A percentile compares a stretch with the other conserved stretches of the same genome.
Conservation (phyloP, 2,113 vertebrate species). For the Hippolais icterina region DNA sequence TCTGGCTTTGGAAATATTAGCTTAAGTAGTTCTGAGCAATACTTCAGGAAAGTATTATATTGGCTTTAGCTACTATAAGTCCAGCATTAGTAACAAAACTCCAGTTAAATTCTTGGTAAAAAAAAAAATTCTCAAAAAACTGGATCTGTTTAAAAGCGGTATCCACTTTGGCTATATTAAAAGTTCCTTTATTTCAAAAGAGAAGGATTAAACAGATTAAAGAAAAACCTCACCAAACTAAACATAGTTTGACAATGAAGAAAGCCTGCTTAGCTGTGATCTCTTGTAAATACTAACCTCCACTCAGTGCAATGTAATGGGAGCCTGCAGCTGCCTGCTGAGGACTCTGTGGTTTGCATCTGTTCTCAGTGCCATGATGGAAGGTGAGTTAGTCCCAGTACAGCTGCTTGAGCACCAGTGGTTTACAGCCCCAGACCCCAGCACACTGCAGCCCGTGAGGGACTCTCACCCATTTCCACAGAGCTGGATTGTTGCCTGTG, state of each 20-base stretch:
- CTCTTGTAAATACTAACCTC: neutral
- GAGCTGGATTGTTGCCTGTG: neutral
- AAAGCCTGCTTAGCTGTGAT: neutral
- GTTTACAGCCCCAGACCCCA: neutral
- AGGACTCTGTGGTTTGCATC: neutral
- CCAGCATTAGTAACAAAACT: slow-evolving; percentile 68
- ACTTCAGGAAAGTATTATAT: slow-evolving; percentile 62
- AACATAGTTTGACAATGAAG: neutral
- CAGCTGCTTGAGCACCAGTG: neutral
- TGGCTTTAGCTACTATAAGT: slow-evolving; percentile 49
- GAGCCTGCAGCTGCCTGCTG: neutral
- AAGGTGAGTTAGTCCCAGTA: neutral
- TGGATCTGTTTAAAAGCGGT: slow-evolving; percentile 19
- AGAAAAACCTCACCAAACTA: neutral
- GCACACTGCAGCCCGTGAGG: neutral
- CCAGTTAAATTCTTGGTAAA: slow-evolving; percentile 40
- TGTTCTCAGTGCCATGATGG: neutral
- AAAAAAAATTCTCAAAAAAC: slow-evolving; percentile 28
- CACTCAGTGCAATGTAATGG: neutral
- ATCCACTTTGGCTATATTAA: neutral
- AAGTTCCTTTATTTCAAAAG: slow-evolving; percentile 29
- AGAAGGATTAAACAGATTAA: slow-evolving; percentile 15
- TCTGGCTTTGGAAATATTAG: slow-evolving; percentile 58
- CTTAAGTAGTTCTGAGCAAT: slow-evolving; percentile 57
- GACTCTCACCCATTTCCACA: neutral